phyloP scores from a whole-genome alignment of 2,888 invertebrate genomes.

The Alcis repandata region DNA sequence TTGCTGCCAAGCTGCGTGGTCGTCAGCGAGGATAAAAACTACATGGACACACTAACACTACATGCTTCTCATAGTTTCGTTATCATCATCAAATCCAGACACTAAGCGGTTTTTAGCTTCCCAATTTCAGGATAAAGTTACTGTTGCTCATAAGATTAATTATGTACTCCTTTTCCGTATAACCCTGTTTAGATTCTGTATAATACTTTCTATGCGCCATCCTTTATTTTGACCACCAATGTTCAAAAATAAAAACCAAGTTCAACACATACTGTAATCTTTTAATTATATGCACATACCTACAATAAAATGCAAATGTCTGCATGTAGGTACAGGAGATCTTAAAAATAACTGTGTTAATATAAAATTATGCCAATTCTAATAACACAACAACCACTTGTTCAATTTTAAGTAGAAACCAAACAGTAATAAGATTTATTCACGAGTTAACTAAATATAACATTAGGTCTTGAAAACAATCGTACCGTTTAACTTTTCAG shows the following conservation, averaged over 20 bases:
- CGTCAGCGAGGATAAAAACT: too few species aligned
- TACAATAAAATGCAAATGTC: constrained; percentile 43
- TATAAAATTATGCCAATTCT: constrained; percentile 27
- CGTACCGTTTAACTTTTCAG: neutral
- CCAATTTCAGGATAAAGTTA: too few species aligned
- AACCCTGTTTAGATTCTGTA: too few species aligned
- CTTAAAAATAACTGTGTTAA: constrained; percentile 28
- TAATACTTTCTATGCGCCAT: too few species aligned
- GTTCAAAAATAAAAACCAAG: constrained; percentile 16
- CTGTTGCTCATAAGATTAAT: too few species aligned
- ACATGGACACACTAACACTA: too few species aligned
- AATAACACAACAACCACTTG: constrained; percentile 46
- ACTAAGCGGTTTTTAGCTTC: too few species aligned
- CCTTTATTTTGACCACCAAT: neutral
- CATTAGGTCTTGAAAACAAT: constrained; percentile 6
- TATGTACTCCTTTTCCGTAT: too few species aligned
- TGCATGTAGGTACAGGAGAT: constrained; percentile 40
- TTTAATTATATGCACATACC: constrained; percentile 39
- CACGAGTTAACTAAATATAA: neutral
- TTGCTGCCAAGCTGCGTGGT: too few species aligned
- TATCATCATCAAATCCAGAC: too few species aligned
- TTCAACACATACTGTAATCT: constrained; percentile 42
- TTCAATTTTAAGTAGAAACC: constrained; percentile 44
- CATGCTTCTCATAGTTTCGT: too few species aligned
- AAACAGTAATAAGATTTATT: neutral